Conservation (phyloP, 2,888 invertebrate genomes). For the Protonemura montana region DNA sequence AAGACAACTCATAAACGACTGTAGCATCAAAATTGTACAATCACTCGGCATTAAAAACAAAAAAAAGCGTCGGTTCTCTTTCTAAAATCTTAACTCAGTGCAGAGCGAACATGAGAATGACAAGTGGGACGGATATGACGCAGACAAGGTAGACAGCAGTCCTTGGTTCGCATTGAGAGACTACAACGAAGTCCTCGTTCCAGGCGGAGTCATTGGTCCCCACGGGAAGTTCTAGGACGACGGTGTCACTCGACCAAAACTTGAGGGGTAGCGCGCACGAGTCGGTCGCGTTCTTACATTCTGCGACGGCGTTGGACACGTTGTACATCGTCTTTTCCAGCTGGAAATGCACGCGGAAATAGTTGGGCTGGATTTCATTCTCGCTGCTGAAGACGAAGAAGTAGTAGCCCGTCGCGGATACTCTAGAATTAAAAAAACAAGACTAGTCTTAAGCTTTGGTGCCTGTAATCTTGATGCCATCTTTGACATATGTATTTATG, state of each 20-base stretch:
- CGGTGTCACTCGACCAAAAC: slow-evolving; percentile 74
- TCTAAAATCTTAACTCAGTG: no score
- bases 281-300: slow-evolving; percentile 70
- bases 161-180: slow-evolving; percentile 78
- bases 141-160: slow-evolving; percentile 74
- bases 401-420: slow-evolving; percentile 79
- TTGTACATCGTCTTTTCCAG: slow-evolving; percentile 76
- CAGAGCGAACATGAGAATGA: slow-evolving; percentile 76
- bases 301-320: slow-evolving; percentile 66
- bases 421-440: slow-evolving; percentile 59
- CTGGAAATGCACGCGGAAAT: slow-evolving; percentile 72
- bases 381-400: slow-evolving; percentile 85
- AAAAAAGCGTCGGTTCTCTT: no score
- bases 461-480: no score
- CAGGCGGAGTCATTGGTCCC: slow-evolving; percentile 71
- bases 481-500: no score
- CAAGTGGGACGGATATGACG: slow-evolving; percentile 73
- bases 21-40: no score
- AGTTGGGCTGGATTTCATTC: slow-evolving; percentile 77
- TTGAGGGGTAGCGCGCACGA: slow-evolving; percentile 71
- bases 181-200: slow-evolving; percentile 77
- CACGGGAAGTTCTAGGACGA: slow-evolving; percentile 73
- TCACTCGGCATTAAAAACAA: no score
- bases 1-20: no score
- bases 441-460: no score